Evolutionary conservation across 2,888 invertebrate species (phyloP).

Genomic region (Macrosoma leucophasiata): DNA sequence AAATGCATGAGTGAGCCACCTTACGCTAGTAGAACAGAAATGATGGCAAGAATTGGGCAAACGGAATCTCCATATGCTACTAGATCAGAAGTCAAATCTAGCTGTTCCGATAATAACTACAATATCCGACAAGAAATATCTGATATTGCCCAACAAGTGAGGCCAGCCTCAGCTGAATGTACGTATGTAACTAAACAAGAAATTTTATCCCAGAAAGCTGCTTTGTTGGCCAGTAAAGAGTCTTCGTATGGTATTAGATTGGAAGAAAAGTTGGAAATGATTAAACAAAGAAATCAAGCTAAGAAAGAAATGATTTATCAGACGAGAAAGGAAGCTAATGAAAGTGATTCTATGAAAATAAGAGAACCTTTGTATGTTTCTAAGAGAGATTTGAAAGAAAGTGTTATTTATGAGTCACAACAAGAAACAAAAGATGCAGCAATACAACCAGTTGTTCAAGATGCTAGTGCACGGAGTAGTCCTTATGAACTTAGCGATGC

Average conservation of each 20-base stretch:
- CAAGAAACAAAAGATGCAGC: conserved; percentile 59
- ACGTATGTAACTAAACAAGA: conserved; percentile 71
- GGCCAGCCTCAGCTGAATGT: conserved; percentile 66
- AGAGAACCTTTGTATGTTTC: conserved; percentile 70
- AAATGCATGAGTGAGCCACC: conserved; percentile 71
- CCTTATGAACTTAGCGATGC: conserved; percentile 70
- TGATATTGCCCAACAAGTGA: conserved; percentile 45
- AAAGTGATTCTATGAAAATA: conserved; percentile 59
- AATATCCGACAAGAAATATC: conserved; percentile 43
- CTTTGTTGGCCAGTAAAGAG: conserved; percentile 62
- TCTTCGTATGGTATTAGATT: conserved; percentile 51
- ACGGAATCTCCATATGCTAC: conserved; percentile 58
- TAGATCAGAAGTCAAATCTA: conserved; percentile 59
- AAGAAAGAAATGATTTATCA: conserved; percentile 73
- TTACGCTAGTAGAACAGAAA: conserved; percentile 61
- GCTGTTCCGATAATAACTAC: conserved; percentile 61
- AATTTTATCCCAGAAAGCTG: conserved; percentile 69
- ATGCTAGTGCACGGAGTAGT: conserved; percentile 56
- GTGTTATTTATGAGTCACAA: conserved; percentile 70
- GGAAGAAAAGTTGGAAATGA: conserved; percentile 70
- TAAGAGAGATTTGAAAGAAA: conserved; percentile 68
- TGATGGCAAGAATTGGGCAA: conserved; percentile 57
- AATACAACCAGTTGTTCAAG: conserved; percentile 33
- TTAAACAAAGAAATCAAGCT: conserved; percentile 70
- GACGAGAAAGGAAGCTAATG: conserved; percentile 65